A percentile compares a stretch with the other conserved stretches of the same genome.
phyloP scores from a whole-genome alignment of 2,888 invertebrate species.

The Cheilosia soror region DNA sequence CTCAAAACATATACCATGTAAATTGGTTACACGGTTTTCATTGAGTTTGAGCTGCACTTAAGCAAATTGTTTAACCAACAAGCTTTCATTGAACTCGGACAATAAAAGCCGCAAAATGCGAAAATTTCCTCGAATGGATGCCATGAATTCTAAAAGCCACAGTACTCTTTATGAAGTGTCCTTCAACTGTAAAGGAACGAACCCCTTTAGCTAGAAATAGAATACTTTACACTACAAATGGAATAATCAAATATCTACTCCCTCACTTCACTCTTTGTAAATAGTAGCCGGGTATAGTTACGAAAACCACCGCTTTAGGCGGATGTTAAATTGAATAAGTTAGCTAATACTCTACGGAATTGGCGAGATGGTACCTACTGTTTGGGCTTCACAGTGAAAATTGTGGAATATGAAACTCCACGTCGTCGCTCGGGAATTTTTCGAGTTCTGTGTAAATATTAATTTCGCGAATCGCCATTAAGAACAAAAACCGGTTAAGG shows the following conservation, averaged over 20 bases:
- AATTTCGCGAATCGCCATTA: slow-evolving; percentile 72
- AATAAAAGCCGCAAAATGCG: slow-evolving; percentile 28
- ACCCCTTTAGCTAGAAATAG: slow-evolving; percentile 11
- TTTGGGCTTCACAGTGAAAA: slow-evolving; percentile 30
- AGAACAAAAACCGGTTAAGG: slow-evolving; percentile 62
- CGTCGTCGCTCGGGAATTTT: slow-evolving; percentile 35
- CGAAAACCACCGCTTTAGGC: slow-evolving; percentile 14
- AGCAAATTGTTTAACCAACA: slow-evolving; percentile 46
- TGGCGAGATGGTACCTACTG: slow-evolving; percentile 16
- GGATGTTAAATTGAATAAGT: slow-evolving; percentile 65
- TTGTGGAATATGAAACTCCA: slow-evolving; percentile 54
- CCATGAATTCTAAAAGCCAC: slow-evolving; percentile 16
- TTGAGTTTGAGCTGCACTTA: slow-evolving; percentile 35
- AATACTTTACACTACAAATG: slow-evolving; percentile 50
- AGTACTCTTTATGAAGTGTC: slow-evolving; percentile 8
- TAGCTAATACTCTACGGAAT: slow-evolving; percentile 51
- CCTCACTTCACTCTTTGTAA: background rate
- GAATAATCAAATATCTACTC: slow-evolving; percentile 55
- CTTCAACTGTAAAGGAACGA: slow-evolving; percentile 41
- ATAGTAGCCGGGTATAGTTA: slow-evolving; percentile 25
- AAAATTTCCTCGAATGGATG: slow-evolving; percentile 20
- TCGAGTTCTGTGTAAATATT: slow-evolving; percentile 71
- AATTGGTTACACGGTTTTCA: slow-evolving; percentile 45
- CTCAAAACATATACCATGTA: background rate
- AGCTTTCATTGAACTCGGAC: slow-evolving; percentile 42